phyloP scores from a whole-genome alignment of 2,888 invertebrate species.

The Caenorhabditis uteleia region DNA sequence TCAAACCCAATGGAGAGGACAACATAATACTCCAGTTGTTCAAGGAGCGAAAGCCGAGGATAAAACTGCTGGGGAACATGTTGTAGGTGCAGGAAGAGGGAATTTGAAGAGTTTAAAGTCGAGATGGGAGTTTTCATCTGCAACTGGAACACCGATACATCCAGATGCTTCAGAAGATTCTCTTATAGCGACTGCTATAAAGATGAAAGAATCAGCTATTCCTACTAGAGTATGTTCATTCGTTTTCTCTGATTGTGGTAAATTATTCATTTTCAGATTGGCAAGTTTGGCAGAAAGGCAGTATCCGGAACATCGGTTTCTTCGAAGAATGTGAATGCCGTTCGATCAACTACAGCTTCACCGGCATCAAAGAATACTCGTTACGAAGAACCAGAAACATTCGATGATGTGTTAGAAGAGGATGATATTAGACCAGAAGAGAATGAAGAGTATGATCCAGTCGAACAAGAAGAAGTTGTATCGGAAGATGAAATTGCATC shows the following conservation, averaged over 20 bases:
- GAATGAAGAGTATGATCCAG: constrained; percentile 4
- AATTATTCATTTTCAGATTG: constrained; percentile 5
- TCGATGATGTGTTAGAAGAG: constrained; percentile 7
- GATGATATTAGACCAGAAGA: constrained; percentile 3
- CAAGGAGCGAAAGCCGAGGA: constrained; percentile 44
- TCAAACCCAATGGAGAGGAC: constrained; percentile 52
- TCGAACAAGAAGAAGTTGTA: constrained; percentile 10
- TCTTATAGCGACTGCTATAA: constrained; percentile 46
- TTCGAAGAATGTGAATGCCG: neutral
- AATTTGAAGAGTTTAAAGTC: constrained; percentile 45
- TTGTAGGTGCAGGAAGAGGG: constrained; percentile 24
- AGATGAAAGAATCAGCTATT: constrained; percentile 38
- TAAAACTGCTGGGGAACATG: constrained; percentile 31
- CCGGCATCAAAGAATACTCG: constrained; percentile 16
- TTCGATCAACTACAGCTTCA: constrained; percentile 21
- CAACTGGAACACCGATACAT: constrained; percentile 61
- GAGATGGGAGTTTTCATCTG: constrained; percentile 59
- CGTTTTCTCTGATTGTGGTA: neutral
- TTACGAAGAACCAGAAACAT: constrained; percentile 3
- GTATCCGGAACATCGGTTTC: neutral
- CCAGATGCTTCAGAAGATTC: constrained; percentile 56
- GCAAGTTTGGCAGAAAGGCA: constrained; percentile 8
- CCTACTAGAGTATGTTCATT: constrained; percentile 2
- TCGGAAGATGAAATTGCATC: constrained; percentile 5
- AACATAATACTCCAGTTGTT: constrained; percentile 48